Evolutionary conservation across 2,797 vertebrate genomes (phyloP), one percentile per base, ranked within the genome.

Genomic region (Zalophus californianus): DNA sequence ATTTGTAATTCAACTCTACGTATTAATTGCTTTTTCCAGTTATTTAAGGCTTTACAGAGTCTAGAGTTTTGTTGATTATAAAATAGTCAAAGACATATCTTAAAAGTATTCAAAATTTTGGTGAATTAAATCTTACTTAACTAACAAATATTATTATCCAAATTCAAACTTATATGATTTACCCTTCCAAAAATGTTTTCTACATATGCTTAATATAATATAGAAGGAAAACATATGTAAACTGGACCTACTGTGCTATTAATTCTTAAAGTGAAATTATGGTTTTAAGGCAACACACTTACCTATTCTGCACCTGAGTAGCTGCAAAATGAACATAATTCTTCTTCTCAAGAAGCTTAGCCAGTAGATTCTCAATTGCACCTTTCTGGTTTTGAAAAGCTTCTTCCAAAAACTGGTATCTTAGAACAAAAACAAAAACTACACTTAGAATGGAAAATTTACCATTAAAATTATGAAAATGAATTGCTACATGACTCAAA

Each of bases 331-430:
- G 99, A 83, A 99, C 99, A 48, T 99, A 99, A 98, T 99, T 99
- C 98, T 99, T 99, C 98, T 99, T 99, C 95, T 99, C 99, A 62
- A 99, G 99, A 91, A 99, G 99, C 98, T 99, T 99, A 75, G 99
- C 99, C 98, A 99, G 98, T 1, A 99, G 99, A 91, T 99, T 99
- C 97, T 99, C 99, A 97, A 99, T 99, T 95, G 99, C 99, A 94
- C 99, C 99, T 98, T 99, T 99, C 97, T 99, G 99, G 98, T 99
- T 99, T 98, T 99, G 99, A 98, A 99, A 99, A 87, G 99, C 99
- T 98, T 99, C 99, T 97, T 99, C 99, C 94, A 99, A 98, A 98
- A 99, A 99, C 98, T 99, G 99, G 93, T 99, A 99, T 98, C 99
- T 99, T 95, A 88, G 98, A 98, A 95, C 86, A 35, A 97, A 68